Conservation (phyloP, 2,888 invertebrate species). For the Hypolimnas misippus region DNA sequence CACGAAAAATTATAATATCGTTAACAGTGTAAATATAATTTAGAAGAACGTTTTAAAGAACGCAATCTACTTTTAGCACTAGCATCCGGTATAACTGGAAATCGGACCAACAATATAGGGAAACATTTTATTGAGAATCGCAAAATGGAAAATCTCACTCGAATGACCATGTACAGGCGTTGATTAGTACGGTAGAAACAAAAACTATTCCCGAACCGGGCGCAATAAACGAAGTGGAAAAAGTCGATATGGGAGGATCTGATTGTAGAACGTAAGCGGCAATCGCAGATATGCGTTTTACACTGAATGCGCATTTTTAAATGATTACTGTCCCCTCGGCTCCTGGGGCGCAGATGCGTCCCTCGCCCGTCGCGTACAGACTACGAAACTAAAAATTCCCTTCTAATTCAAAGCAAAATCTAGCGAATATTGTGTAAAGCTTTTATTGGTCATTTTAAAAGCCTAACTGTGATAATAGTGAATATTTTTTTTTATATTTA, state of each 20-base stretch:
- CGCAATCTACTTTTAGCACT: constrained; percentile 41
- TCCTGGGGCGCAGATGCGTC: constrained; percentile 43
- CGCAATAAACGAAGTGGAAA: constrained; percentile 80
- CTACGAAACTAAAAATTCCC: constrained; percentile 26
- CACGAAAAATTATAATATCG: background rate
- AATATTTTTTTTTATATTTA: constrained; percentile 6
- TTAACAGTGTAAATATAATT: constrained; percentile 4
- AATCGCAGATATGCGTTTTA: constrained; percentile 76
- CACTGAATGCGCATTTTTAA: constrained; percentile 73
- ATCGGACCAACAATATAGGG: constrained; percentile 44
- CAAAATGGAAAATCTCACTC: constrained; percentile 55
- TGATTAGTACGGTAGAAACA: constrained; percentile 79
- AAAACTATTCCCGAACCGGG: constrained; percentile 79
- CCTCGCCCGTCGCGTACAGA: constrained; percentile 42
- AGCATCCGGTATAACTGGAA: constrained; percentile 41
- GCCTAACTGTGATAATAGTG: background rate
- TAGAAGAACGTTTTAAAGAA: constrained; percentile 23
- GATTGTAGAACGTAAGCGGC: constrained; percentile 77
- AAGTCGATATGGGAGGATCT: constrained; percentile 78
- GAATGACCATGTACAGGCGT: constrained; percentile 68
- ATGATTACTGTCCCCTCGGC: constrained; percentile 63
- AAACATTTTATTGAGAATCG: constrained; percentile 50
- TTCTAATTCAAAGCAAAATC: constrained; percentile 31
- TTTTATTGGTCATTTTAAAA: constrained; percentile 3
- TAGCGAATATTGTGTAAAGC: constrained; percentile 2